Evolutionary conservation across 2,113 vertebrate species (phyloP).

Genomic region (Gambusia holbrooki): DNA sequence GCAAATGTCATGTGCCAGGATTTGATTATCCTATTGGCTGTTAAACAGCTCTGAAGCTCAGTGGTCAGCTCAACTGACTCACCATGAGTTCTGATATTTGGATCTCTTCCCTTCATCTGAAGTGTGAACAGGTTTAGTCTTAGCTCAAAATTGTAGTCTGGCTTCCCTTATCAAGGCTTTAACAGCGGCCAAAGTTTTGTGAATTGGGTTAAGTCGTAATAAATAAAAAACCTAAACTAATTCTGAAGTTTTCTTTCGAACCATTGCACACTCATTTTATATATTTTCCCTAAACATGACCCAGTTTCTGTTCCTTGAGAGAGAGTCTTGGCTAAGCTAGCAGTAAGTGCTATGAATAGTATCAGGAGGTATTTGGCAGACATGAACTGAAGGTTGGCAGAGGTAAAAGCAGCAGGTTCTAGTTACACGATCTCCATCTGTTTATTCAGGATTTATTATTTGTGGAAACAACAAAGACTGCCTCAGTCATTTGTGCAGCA

Average conservation of each 20-base stretch:
- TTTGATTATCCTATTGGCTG: conserved; percentile 42
- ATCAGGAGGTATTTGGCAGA: conserved; percentile 48
- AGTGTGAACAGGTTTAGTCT: not conserved
- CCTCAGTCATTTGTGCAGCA: conserved; percentile 22
- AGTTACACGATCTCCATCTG: conserved; percentile 71
- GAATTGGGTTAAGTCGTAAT: not conserved
- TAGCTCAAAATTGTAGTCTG: not conserved
- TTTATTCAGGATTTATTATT: conserved; percentile 53
- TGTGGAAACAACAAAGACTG: conserved; percentile 8
- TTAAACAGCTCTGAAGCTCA: conserved; percentile 25
- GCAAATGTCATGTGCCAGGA: conserved; percentile 25
- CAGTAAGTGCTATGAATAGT: conserved; percentile 14
- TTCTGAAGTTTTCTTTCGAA: not conserved
- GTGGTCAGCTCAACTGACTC: conserved; percentile 14
- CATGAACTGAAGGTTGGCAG: conserved; percentile 42
- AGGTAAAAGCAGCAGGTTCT: conserved; percentile 43
- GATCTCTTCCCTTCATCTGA: conserved; percentile 8
- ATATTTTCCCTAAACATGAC: not conserved
- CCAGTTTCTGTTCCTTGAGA: not conserved
- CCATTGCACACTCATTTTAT: not conserved
- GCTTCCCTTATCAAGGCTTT: not conserved
- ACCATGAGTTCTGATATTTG: conserved; percentile 23
- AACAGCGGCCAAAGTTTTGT: not conserved
- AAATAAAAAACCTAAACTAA: not conserved
- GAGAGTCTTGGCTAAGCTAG: conserved; percentile 11